Conservation (phyloP, 2,113 vertebrate genomes). For the Felis catus region DNA sequence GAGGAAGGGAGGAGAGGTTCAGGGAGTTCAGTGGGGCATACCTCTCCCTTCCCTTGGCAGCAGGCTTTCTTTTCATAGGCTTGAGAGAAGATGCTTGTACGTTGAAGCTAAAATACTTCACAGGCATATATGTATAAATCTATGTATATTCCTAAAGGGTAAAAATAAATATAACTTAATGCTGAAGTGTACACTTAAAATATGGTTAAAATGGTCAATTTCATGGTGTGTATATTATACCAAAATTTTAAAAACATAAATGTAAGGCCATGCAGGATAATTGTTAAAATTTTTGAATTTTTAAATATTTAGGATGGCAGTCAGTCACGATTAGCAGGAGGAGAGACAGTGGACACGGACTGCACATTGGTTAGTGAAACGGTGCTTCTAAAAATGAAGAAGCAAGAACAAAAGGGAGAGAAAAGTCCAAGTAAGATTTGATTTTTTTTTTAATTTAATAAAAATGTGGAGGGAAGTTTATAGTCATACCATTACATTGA, state of each 20-base stretch:
- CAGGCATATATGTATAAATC: not conserved
- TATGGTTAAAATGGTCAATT: not conserved
- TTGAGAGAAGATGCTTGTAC: not conserved
- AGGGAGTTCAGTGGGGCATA: not conserved
- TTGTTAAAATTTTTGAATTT: constrained; percentile 42
- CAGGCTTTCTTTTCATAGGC: not conserved
- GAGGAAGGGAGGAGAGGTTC: not conserved
- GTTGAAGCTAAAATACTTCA: not conserved
- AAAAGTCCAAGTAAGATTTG: constrained; percentile 81
- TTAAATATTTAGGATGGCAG: constrained; percentile 74
- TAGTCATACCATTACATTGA: not conserved
- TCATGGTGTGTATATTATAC: constrained; percentile 27
- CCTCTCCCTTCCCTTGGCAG: not conserved
- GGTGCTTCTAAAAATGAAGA: constrained; percentile 86
- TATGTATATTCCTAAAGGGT: not conserved
- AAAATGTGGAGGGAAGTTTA: constrained; percentile 9
- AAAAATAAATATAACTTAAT: constrained; percentile 41
- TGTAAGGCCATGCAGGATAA: constrained; percentile 10
- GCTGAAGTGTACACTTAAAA: not conserved
- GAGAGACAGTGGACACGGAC: constrained; percentile 90
- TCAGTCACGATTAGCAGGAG: constrained; percentile 78
- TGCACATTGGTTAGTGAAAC: constrained; percentile 95
- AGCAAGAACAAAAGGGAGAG: constrained; percentile 75
- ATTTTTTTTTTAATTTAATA: not conserved
- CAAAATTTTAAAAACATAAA: constrained; percentile 3